A percentile compares a stretch with the other conserved stretches of the same genome.
Evolutionary conservation across 2,113 vertebrate species (phyloP).

Genomic region (Pollachius pollachius): DNA sequence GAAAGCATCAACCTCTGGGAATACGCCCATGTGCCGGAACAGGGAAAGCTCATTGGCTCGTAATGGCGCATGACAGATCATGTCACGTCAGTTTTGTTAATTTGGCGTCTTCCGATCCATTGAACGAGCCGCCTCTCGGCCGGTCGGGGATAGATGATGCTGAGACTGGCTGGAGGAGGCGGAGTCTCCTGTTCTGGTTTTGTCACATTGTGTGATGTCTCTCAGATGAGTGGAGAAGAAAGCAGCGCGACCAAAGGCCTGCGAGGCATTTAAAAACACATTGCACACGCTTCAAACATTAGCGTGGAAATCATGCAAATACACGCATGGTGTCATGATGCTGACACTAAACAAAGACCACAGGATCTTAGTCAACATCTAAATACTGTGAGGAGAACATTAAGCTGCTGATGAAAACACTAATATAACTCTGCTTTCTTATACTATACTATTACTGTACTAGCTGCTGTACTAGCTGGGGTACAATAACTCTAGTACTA

Average conservation of each 20-base stretch:
- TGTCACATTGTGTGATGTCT: constrained; percentile 64
- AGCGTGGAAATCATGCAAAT: no score
- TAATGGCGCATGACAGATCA: constrained; percentile 72
- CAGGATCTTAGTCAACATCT: no score
- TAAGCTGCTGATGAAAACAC: no score
- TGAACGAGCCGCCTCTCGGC: constrained; percentile 60
- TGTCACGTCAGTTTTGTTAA: constrained; percentile 75
- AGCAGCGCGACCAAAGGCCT: constrained; percentile 13
- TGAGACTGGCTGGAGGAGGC: not conserved
- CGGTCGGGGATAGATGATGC: constrained; percentile 21
- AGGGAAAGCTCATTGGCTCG: constrained; percentile 59
- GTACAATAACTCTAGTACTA: no score
- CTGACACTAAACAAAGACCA: no score
- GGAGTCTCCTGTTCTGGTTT: constrained; percentile 49
- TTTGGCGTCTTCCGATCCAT: constrained; percentile 59
- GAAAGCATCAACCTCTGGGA: constrained; percentile 62
- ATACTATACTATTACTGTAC: no score
- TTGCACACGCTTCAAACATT: no score
- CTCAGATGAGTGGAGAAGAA: constrained; percentile 55
- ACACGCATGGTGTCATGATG: no score
- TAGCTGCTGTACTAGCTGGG: not conserved
- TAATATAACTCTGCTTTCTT: no score
- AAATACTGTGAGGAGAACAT: no score
- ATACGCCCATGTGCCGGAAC: constrained; percentile 46
- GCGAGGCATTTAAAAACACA: no score